phyloP scores from a whole-genome alignment of 53 echinoderm and acorn worm genomes.

The Temnopleurus reevesii region DNA sequence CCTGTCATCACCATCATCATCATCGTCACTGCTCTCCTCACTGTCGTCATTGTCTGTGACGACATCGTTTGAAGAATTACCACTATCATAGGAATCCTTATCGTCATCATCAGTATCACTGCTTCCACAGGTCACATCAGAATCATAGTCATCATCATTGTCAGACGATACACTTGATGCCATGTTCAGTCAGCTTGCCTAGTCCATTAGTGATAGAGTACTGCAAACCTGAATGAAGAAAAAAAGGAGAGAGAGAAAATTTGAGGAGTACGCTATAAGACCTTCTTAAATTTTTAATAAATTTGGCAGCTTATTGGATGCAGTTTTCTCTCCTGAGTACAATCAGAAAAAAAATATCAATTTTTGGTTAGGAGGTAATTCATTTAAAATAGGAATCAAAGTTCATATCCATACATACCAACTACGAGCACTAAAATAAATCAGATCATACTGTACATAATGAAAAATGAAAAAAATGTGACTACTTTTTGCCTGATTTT shows the following conservation, averaged over 20 bases:
- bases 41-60: slow-evolving; percentile 48
- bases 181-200: slow-evolving; percentile 13
- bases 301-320: no score
- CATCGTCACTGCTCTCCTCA: slow-evolving; percentile 64
- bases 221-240: not conserved
- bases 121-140: slow-evolving; percentile 81
- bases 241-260: not conserved
- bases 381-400: no score
- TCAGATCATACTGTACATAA: no score
- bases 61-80: slow-evolving; percentile 82
- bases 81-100: slow-evolving; percentile 78
- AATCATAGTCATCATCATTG: slow-evolving; percentile 76
- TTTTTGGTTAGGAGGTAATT: no score
- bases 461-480: no score
- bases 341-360: no score
- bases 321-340: no score
- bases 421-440: no score
- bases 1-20: slow-evolving; percentile 69
- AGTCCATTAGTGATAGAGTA: not conserved
- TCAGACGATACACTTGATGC: slow-evolving; percentile 75
- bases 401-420: no score
- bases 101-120: slow-evolving; percentile 75
- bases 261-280: not conserved
- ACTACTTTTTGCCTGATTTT: no score
- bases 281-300: no score